Conservation (phyloP, 2,113 vertebrate genomes). For the Aleadryas rufinucha region DNA sequence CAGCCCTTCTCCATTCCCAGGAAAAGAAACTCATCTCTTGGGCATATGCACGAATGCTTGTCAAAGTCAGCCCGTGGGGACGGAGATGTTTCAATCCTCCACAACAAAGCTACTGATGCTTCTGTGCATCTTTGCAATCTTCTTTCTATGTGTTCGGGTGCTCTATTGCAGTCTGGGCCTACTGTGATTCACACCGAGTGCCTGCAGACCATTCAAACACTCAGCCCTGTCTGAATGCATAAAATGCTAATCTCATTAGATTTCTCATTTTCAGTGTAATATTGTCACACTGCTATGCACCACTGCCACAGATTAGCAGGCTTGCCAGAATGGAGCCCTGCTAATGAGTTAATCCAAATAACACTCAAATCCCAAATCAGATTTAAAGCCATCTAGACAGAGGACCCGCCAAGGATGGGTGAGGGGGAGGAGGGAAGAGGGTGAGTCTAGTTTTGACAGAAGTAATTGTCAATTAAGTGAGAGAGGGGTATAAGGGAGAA, state of each 20-base stretch:
- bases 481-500: not conserved
- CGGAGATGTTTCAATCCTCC: not conserved
- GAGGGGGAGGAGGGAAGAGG: not conserved
- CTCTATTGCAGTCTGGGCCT: not conserved
- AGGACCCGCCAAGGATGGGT: not conserved
- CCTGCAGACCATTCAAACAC: slow-evolving; percentile 24
- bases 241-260: slow-evolving; percentile 74
- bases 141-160: not conserved
- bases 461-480: not conserved
- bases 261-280: slow-evolving; percentile 75
- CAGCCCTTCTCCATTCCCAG: not conserved
- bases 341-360: slow-evolving; percentile 82
- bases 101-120: not conserved
- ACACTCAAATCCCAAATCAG: slow-evolving; percentile 78
- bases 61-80: not conserved
- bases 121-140: not conserved
- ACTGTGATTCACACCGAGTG: not conserved
- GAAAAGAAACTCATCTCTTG: not conserved
- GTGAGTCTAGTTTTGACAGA: not conserved
- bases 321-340: slow-evolving; percentile 66
- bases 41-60: not conserved
- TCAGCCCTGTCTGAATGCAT: slow-evolving; percentile 43
- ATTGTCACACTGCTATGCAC: slow-evolving; percentile 70
- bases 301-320: slow-evolving; percentile 73
- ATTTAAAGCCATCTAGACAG: slow-evolving; percentile 70